Evolutionary conservation across 2,797 vertebrate genomes (phyloP), one percentile per base, ranked within the genome.

Genomic region (Calcarius lapponicus): DNA sequence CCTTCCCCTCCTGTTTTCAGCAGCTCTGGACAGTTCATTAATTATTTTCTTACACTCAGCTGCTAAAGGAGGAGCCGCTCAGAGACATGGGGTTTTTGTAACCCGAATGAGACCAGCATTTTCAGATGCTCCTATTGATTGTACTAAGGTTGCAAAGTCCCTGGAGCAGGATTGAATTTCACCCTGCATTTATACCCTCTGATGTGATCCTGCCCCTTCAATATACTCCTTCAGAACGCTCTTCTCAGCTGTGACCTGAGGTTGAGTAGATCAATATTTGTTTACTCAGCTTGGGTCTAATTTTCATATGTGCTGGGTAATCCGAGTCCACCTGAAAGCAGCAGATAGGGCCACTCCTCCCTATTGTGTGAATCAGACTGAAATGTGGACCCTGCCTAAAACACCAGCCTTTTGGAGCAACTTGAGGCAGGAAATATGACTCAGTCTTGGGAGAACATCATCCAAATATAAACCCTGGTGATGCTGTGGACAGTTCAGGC

Each of bases 241-340:
- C 0, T 62, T 80, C 75, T 91, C 67, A 90, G 67, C 90, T 32
- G 79, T 73, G 85, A 95, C 93, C 93, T 58, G 75, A 47, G 85
- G 64, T 50, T 90, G 45, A 22, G 17, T 21, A 38, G 80, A 94
- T 94, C 96, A 83, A 90, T 96, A 90, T 88, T 90, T 96, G 80
- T 90, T 92, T 90, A 74, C 73, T 83, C 73, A 71, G 57, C 61
- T 80, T 4, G 0, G 20, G 31, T 56, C 57, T 90, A 25, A 94
- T 93, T 91, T 95, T 92, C 93, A 31, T 71, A 53, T 8, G 16
- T 0, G 0, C 75, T 80, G 12, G 12, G 61, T 74, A 90, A 73
- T 56, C 65, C 60, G 56, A 25, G 56, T 56, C 51, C 9, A 48
- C n/a, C 31, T 11, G 5, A 74, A 74, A 4, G 31, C 61, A 74